Conservation (phyloP, 2,113 vertebrate genomes). For the Onychostruthus taczanowskii region DNA sequence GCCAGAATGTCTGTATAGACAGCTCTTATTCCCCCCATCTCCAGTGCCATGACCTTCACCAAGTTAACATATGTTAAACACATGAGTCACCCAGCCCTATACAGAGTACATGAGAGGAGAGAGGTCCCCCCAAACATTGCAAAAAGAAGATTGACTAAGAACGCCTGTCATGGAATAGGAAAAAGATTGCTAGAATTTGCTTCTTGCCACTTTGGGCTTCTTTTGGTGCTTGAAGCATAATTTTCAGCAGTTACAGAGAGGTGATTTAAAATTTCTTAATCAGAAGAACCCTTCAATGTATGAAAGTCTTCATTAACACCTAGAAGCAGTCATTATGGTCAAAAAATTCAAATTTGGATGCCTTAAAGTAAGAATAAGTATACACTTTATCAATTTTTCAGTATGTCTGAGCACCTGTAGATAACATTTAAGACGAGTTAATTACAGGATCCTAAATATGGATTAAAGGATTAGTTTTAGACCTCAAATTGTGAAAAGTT, state of each 20-base stretch:
- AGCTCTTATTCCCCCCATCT: neutral
- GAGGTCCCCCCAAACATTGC: neutral
- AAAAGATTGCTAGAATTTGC: neutral
- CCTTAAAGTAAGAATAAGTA: conserved; percentile 26
- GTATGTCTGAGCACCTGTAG: conserved; percentile 6
- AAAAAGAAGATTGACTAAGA: neutral
- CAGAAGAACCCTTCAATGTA: neutral
- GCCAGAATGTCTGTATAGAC: neutral
- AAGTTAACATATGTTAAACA: neutral
- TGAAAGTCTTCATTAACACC: conserved; percentile 10
- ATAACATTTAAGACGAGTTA: conserved; percentile 3
- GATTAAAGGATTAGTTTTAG: conserved; percentile 43
- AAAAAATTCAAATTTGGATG: neutral
- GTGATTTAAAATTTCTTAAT: neutral
- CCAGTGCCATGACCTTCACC: neutral
- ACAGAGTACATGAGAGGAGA: neutral
- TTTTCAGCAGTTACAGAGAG: neutral
- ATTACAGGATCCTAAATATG: conserved; percentile 26
- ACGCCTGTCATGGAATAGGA: neutral
- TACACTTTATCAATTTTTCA: conserved; percentile 8
- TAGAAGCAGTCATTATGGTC: neutral
- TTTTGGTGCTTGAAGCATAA: neutral
- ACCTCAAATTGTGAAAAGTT: neutral
- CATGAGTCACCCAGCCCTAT: neutral
- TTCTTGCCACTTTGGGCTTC: neutral